phyloP scores from a whole-genome alignment of 2,888 invertebrate genomes.

The Luffia ferchaultella region DNA sequence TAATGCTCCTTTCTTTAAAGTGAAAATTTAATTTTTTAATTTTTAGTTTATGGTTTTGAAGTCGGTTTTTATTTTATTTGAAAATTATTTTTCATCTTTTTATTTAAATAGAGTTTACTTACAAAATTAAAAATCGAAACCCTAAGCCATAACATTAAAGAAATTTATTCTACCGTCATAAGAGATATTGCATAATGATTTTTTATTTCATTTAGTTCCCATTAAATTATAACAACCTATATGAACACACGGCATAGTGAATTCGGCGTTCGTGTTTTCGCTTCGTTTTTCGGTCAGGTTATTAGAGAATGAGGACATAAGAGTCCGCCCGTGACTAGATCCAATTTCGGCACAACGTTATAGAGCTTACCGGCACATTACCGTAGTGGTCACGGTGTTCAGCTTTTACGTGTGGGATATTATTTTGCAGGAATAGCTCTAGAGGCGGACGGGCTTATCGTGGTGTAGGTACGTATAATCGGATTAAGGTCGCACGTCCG shows the following conservation, averaged over 20 bases:
- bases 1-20: too few relatives aligned
- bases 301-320: neutral
- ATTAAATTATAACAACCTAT: neutral
- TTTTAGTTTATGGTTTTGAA: too few relatives aligned
- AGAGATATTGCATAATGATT: too few relatives aligned
- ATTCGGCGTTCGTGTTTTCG: neutral
- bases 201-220: neutral
- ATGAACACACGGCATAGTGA: neutral
- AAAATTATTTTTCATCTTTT: too few relatives aligned
- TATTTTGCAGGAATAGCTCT: neutral
- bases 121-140: too few relatives aligned
- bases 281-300: neutral
- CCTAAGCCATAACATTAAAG: too few relatives aligned
- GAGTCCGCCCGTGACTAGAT: neutral
- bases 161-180: too few relatives aligned
- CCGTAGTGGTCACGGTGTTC: neutral
- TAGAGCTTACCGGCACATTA: neutral
- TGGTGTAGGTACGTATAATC: neutral
- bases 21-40: too few relatives aligned
- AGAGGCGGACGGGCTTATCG: neutral
- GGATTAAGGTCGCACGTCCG: constrained; percentile 12
- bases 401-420: neutral
- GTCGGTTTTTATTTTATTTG: too few relatives aligned
- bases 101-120: too few relatives aligned
- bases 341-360: neutral